These are phyloP conservation scores for Trachurus trachurus DNA, from an alignment of 2,797 vertebrate species.

Conservation along the genomic window DNA sequence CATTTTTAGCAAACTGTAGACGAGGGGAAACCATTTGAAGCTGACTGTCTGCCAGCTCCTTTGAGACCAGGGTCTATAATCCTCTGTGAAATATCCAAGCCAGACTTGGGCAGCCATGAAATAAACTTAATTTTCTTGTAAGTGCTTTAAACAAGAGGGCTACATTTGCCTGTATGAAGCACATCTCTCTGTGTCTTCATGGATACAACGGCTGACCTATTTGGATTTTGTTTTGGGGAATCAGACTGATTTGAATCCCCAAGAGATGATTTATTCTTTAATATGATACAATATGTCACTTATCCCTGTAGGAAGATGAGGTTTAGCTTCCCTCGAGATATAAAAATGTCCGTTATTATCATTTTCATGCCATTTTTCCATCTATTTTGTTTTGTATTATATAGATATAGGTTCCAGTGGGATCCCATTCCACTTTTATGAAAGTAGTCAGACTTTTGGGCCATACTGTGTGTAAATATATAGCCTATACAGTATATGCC, in stretches of 20 bases:
- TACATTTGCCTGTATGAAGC: constrained; percentile 20
- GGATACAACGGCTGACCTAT: constrained; percentile 29
- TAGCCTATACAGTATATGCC: no score
- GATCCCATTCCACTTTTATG: no score
- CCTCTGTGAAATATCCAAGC: constrained; percentile 54
- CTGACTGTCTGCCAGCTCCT: constrained; percentile 51
- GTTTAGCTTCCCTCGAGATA: neutral
- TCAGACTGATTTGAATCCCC: constrained; percentile 16
- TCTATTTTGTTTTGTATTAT: no score
- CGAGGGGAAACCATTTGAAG: constrained; percentile 33
- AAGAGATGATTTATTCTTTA: constrained; percentile 22
- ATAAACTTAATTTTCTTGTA: constrained; percentile 47
- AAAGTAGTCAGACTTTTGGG: no score
- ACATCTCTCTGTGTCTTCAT: constrained; percentile 19
- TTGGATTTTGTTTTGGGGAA: constrained; percentile 33
- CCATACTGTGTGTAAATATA: no score
- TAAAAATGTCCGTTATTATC: neutral
- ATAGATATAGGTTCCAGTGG: no score
- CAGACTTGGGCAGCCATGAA: constrained; percentile 49
- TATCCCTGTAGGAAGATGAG: neutral
- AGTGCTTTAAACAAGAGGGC: constrained; percentile 52
- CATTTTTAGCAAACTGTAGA: constrained; percentile 50
- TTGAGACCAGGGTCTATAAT: constrained; percentile 46
- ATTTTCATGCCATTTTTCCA: no score
- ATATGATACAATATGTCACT: constrained; percentile 14